Base-by-base conservation (phyloP, 2,113 vertebrate species). In the Ceyx cyanopectus region DNA sequence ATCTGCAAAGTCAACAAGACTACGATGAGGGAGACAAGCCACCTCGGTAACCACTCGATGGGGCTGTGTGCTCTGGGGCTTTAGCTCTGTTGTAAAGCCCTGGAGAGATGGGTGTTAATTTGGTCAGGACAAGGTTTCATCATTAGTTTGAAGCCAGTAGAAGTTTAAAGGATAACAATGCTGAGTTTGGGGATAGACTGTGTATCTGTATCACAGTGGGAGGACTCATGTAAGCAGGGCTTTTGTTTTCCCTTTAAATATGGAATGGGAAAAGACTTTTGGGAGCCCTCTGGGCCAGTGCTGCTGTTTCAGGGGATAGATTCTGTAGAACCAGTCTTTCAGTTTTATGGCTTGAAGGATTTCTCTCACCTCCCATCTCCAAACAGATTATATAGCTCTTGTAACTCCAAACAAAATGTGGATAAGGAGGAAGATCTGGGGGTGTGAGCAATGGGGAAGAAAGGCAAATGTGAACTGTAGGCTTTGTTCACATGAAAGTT, bases 1-100 rank as follows among this genome's bases (percentile, higher is more conserved):
- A 81, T 90, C 86, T 87, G 66, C 32, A 30, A 53, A 32, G 74
- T 73, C 84, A 73, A n/a, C 73, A 41, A n/a, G 65, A 34, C 69
- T 43, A 10, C 0, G 5, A 17, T 29, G 45, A 51, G 40, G 46
- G 30, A 74, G 48, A 21, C 3, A 9, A 9, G 37, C 46, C 26
- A 2, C 27, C 30, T 70, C 74, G 74, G 43, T 58, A 43, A 23
- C 43, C 24, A 2, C 26, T 40, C 3, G 4, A 29, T 7, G 5
- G 6, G 32, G 27, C 45, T 87, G 22, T 1, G 8, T 32, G 75
- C 48, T 80, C 18, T 2, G 1, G 48, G 51, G 24, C 37, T 79
- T 81, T 54, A 20, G 26, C 34, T 56, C 2, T 8, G 17, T 62
- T 23, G 9, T 20, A 51, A 26, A 56, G 19, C 57, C 43, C 18